Evolutionary conservation across 2,113 vertebrate genomes (phyloP), one percentile per base, ranked within the genome.

Genomic region (Lepidothrix coronata): DNA sequence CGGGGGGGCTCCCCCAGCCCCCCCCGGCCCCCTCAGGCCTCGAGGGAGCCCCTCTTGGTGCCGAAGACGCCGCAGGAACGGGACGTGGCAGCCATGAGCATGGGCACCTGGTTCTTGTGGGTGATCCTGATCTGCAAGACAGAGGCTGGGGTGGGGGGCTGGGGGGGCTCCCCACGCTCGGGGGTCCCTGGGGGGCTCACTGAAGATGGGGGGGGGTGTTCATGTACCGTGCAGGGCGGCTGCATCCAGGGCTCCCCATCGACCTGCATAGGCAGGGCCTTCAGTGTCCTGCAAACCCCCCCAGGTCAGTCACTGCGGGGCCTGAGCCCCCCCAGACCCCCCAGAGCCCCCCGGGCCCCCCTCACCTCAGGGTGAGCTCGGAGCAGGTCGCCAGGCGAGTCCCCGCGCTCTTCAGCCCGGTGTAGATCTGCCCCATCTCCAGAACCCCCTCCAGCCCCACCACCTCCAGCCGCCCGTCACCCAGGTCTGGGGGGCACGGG

Each of bases 241-340:
- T 99, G 99, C 98, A 99, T 99, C 99, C 99, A 99, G 8, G 99
- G 99, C 79, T 99, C 99, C 24, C 99, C 99, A 2, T 99, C 99
- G 41, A 99, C 98, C 97, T 99, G 99, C 99, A 99, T 99, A 44
- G 99, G 99, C 58, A 99, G 97, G 12, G 98, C 96, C 96, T 99
- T 99, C 91, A 98, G 98, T 27, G 99, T 99, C 97, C 99, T 58
- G 57, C 57, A 58, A 58, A n/a, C 5, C 33, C 57, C 13, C 57
- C 14, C 13, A 12, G 33, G 57, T 58, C 57, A 58, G 22, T 23
- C 22, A 14, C 33, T 58, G 57, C 14, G 9, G 57, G 33, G 57
- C 57, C 12, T 23, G 21, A 28, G 11, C 33, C 55, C 13, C 12
- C 8, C 20, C 18, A 8, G 99, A 84, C n/a, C 35, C 79, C 19